Percentiles rank a stretch among this genome's conserved stretches.
Evolutionary conservation across 2,797 vertebrate genomes (phyloP).

Genomic region (Platyrinchus mystaceus): DNA sequence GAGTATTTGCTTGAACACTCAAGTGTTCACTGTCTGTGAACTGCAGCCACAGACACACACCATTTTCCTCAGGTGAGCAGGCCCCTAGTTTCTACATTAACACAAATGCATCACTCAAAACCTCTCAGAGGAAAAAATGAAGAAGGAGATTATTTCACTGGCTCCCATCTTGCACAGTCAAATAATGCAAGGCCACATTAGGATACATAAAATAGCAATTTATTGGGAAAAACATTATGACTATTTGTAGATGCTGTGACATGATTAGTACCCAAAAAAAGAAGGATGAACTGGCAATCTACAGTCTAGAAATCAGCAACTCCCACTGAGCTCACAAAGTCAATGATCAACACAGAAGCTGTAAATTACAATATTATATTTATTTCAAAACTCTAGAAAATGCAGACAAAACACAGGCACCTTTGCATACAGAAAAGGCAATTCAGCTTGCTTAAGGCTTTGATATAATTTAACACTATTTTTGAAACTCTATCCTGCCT

Average conservation of each 20-base stretch:
- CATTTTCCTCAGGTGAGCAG: neutral
- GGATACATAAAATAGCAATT: neutral
- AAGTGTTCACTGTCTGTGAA: neutral
- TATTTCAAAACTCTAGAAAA: neutral
- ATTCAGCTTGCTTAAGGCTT: neutral
- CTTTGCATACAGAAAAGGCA: neutral
- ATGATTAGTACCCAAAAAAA: slow-evolving; percentile 5
- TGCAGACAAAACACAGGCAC: neutral
- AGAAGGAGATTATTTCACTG: neutral
- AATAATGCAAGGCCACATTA: neutral
- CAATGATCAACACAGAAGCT: neutral
- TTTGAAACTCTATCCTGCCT: neutral
- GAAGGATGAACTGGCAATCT: neutral
- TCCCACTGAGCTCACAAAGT: neutral
- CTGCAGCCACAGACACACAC: neutral
- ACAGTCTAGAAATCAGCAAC: neutral
- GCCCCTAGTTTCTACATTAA: neutral
- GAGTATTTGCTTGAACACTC: neutral
- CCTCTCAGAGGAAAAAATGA: neutral
- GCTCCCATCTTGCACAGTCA: neutral
- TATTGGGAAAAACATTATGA: neutral
- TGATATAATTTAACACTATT: neutral
- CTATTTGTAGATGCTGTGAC: neutral
- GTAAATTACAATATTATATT: neutral
- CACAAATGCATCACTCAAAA: neutral